Conservation (phyloP, 2,888 invertebrate genomes). For the Leptogaster cylindrica region DNA sequence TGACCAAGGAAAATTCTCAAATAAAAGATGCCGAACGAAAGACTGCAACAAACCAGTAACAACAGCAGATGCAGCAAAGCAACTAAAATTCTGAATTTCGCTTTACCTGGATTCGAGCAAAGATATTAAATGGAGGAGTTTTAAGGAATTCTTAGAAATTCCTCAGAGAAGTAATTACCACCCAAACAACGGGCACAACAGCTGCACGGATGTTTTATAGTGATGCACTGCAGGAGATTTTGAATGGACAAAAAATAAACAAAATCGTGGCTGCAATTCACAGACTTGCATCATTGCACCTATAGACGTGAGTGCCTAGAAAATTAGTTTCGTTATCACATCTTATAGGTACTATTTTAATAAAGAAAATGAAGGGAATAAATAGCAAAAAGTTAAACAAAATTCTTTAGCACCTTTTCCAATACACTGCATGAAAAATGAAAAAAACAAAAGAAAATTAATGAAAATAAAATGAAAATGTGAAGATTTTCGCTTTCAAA, state of each 20-base stretch:
- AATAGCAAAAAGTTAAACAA: too few species aligned
- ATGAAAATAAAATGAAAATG: too few species aligned
- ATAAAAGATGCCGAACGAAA: constrained; percentile 28
- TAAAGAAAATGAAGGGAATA: too few species aligned
- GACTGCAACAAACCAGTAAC: too few species aligned
- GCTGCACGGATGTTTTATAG: constrained; percentile 11
- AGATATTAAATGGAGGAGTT: constrained; percentile 31
- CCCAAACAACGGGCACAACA: constrained; percentile 20
- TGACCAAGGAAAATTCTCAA: neutral
- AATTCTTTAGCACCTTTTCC: neutral
- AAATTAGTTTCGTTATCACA: constrained; percentile 23
- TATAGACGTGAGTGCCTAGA: neutral
- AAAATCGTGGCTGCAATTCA: too few species aligned
- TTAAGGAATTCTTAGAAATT: constrained; percentile 15
- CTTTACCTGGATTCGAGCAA: constrained; percentile 7
- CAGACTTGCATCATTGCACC: too few species aligned
- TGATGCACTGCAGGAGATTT: too few species aligned
- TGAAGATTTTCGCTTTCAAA: constrained; percentile 37
- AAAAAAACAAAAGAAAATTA: neutral
- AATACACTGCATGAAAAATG: neutral
- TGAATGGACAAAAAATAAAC: too few species aligned
- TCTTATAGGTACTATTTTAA: too few species aligned
- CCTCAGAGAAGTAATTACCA: constrained; percentile 30
- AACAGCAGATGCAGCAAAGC: constrained; percentile 2
- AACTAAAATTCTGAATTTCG: constrained; percentile 2